Evolutionary conservation across 1,140 invertebrate genomes (phyloP), one percentile per base, ranked within the genome.

Genomic region (Drosophila takahashii): DNA sequence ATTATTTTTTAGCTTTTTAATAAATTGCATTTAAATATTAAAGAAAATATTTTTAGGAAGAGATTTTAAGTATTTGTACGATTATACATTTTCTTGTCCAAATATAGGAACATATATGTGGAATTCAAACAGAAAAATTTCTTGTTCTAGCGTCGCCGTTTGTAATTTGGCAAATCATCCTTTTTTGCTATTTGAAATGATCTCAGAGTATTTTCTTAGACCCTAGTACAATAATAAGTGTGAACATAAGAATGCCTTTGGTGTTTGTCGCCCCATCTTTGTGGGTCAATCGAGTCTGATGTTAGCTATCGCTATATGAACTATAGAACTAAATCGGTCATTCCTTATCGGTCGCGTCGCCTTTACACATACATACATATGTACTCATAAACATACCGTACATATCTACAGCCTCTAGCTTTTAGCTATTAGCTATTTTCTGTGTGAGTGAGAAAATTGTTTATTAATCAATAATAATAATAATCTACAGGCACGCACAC

Each of bases 291-390:
- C 15, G 48, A 69, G 77, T 74, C 60, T 62, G 66, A 34, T 47
- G 72, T 47, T 74, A 66, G 81, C 62, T 86, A 85, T 85, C 77
- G 62, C 60, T 41, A 9, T 51, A 50, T 67, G 59, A 50, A 71
- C 57, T 74, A 54, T 86, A 77, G 36, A 60, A 87, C 81, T 81
- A 86, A 86, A 87, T 86, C 81, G 81, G 83, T 86, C 81, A 86
- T 67, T 67, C 37, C 69, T 87, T 86, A 86, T 86, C 81, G 59
- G 61, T 32, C 37, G 53, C 56, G 58, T 50, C 65, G 69, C 34
- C 57, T 37, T 32, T 59, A 16, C 47, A 45, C 26, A 39, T 8
- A 45, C 4, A 5, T 58, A 22, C 16, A 39, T 34, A 36, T n/a
- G 10, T 27, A 41, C 13, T 3, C 6, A 41, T 7, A 18, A 7